phyloP scores from a whole-genome alignment of 1,140 invertebrate species.

The Anoplolepis gracilipes region DNA sequence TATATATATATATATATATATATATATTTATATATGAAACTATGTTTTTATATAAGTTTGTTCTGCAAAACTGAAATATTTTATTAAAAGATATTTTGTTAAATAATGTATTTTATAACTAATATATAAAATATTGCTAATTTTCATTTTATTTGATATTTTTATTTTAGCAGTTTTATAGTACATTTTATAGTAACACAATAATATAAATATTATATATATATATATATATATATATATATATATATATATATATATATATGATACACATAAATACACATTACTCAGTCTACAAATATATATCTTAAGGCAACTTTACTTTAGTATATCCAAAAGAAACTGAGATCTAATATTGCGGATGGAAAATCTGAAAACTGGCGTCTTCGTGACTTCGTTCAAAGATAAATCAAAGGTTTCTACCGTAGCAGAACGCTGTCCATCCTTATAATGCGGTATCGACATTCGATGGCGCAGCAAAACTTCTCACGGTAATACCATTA shows the following conservation, averaged over 20 bases:
- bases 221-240: not conserved
- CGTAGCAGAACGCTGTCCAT: constrained; percentile 36
- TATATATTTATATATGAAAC: too few species aligned
- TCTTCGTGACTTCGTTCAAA: constrained; percentile 49
- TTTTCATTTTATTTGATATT: not conserved
- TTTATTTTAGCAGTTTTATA: not conserved
- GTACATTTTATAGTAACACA: too few species aligned
- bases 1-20: too few species aligned
- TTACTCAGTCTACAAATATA: not conserved
- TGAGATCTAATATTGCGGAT: constrained; percentile 42
- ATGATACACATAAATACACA: not conserved
- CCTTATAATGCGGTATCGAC: constrained; percentile 44
- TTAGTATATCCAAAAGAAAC: constrained; percentile 8
- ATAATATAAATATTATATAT: too few species aligned
- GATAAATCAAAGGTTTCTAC: constrained; percentile 49
- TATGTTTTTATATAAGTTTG: too few species aligned
- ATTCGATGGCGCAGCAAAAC: constrained; percentile 53
- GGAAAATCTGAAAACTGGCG: constrained; percentile 42
- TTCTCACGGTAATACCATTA: constrained; percentile 54
- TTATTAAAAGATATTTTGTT: not conserved
- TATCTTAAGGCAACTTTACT: not conserved
- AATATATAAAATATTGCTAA: not conserved
- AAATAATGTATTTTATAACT: not conserved
- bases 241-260: not conserved
- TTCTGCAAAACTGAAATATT: not conserved